A percentile compares a stretch with the other conserved stretches of the same genome.
phyloP scores from a whole-genome alignment of 2,888 invertebrate genomes.

The Nomada ruficornis region DNA sequence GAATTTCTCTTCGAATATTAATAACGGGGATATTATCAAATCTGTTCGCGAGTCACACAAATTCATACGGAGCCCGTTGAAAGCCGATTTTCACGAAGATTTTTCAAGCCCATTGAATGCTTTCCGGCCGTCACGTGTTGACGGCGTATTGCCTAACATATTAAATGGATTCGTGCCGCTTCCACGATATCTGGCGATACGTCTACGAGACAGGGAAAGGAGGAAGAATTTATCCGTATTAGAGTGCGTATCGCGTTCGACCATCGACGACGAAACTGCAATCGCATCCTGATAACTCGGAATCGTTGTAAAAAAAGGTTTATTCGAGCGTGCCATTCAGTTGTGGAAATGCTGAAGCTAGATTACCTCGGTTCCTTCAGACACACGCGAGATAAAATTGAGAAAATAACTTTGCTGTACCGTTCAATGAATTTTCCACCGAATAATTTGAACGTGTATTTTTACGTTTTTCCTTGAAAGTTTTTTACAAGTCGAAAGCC shows the following conservation, averaged over 20 bases:
- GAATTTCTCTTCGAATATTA: conserved; percentile 1
- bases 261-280: conserved; percentile 56
- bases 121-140: conserved; percentile 29
- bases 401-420: background rate
- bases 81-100: conserved; percentile 47
- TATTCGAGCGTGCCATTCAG: conserved; percentile 15
- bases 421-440: background rate
- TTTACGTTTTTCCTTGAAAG: background rate
- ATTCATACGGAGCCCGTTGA: conserved; percentile 29
- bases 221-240: conserved; percentile 40
- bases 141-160: conserved; percentile 52
- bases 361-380: background rate
- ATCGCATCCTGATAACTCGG: conserved; percentile 20
- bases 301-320: conserved; percentile 20
- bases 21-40: conserved; percentile 6
- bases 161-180: conserved; percentile 72
- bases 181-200: conserved; percentile 63
- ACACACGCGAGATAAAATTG: background rate
- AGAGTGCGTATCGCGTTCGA: conserved; percentile 43
- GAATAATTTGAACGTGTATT: background rate
- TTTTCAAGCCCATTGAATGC: conserved; percentile 45
- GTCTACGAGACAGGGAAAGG: conserved; percentile 56
- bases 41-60: background rate
- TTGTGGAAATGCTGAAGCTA: conserved; percentile 8
- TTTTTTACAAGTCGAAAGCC: no score